These are phyloP conservation scores for Hetaerina titia DNA, from an alignment of 2,888 invertebrate species.

Conservation along the genomic window DNA sequence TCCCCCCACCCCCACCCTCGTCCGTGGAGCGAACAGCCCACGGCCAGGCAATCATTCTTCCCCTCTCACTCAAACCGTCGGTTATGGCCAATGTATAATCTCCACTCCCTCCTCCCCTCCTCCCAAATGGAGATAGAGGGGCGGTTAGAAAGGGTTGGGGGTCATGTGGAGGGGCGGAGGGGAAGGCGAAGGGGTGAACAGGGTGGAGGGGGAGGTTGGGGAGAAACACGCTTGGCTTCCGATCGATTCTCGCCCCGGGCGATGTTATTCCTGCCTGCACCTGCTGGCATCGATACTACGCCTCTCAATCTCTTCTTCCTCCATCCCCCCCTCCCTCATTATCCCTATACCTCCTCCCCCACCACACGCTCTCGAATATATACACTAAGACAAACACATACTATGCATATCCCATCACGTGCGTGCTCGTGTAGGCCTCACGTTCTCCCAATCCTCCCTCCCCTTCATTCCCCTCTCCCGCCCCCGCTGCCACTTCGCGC, in stretches of 20 bases:
- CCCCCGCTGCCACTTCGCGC: background rate
- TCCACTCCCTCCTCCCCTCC: background rate
- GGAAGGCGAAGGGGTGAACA: background rate
- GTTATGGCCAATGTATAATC: background rate
- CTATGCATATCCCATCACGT: background rate
- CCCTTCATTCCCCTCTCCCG: no score
- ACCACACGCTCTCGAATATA: background rate
- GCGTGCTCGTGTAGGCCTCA: background rate
- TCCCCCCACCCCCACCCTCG: background rate
- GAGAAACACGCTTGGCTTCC: constrained; percentile 34
- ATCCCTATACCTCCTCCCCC: background rate
- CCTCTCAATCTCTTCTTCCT: constrained; percentile 39
- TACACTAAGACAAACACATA: background rate
- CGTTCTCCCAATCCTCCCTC: no score
- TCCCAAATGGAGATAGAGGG: background rate
- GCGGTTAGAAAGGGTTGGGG: background rate
- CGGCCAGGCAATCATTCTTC: background rate
- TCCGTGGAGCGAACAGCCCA: background rate
- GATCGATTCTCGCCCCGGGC: constrained; percentile 56
- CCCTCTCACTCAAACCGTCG: background rate
- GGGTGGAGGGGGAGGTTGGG: background rate
- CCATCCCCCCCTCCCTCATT: background rate
- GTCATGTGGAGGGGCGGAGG: no score
- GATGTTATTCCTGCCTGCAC: constrained; percentile 57
- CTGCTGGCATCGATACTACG: constrained; percentile 50